Base-by-base conservation (phyloP, 2,797 vertebrate species). In the Coilia nasus region DNA sequence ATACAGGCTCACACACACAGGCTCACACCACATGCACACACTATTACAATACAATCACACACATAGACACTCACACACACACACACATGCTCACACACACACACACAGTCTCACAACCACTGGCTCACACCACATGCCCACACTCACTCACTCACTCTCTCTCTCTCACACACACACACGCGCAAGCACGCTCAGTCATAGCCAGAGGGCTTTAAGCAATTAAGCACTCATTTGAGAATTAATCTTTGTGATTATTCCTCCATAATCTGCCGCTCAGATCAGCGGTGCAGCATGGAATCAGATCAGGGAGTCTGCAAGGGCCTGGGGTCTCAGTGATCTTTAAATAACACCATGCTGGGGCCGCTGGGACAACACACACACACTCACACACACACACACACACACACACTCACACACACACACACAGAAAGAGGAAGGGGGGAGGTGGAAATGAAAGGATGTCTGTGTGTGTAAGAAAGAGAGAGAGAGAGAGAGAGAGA, bases 141-240 rank as follows among this genome's bases (percentile, higher is more conserved):
- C 59, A 83, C 60, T n/a, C 60, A 83, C 41, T 67, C 35, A n/a
- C 78, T 46, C 78, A 46, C 41, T 0, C 41, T 46, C 67, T 35
- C 41, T 0, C 41, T 46, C 67, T 35, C 75, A 80, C 31, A 46
- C 28, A 75, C 28, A 31, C 28, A 84, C 47, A 44, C 19, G 31
- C 25, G 14, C 23, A 67, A 6, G 81, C 84, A 85, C 75, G 56
- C 46, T 83, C 82, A 81, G 83, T 47, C 85, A 82, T 67, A 67
- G 62, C 87, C 59, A 54, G 0, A 44, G 82, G 88, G 84, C 59
- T 89, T 89, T 85, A 88, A 83, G 83, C 83, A 90, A 88, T 89
- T 89, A 89, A 87, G 80, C 86, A 57, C 56, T 87, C 75, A 84
- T 87, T 89, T 87, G 85, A 86, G 84, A 86, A 90, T 88, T 85